A percentile compares a stretch with the other conserved stretches of the same genome.
phyloP scores from a whole-genome alignment of 2,797 vertebrate genomes.

The Macrochelys suwanniensis region DNA sequence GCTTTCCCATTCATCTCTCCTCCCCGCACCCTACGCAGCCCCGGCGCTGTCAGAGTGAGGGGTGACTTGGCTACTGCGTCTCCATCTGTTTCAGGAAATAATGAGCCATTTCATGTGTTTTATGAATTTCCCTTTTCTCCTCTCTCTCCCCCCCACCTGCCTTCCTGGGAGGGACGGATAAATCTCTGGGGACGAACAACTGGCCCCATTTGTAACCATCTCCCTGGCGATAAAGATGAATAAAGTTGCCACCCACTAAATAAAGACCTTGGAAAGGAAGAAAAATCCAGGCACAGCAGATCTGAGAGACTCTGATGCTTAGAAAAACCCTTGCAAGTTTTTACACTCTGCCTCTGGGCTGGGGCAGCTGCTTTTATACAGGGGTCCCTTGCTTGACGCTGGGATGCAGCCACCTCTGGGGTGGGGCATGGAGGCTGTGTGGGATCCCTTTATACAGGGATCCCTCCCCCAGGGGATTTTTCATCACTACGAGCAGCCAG shows the following conservation, averaged over 20 bases:
- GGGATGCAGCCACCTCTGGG: not conserved
- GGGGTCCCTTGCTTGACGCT: not conserved
- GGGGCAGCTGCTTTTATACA: not conserved
- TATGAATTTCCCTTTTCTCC: not conserved
- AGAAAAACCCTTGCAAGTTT: not conserved
- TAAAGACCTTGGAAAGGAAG: not conserved
- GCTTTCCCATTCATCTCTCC: not conserved
- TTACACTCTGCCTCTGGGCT: not conserved
- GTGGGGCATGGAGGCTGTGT: not conserved
- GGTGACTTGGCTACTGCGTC: not conserved
- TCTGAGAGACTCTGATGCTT: not conserved
- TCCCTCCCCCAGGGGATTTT: not conserved
- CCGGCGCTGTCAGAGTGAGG: not conserved
- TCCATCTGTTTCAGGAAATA: not conserved
- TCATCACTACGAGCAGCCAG: not conserved
- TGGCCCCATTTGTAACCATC: not conserved
- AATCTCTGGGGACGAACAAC: not conserved
- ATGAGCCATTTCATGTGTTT: not conserved
- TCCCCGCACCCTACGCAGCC: not conserved
- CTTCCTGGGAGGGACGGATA: not conserved
- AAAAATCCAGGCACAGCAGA: not conserved
- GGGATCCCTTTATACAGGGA: not conserved
- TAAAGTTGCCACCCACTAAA: not conserved
- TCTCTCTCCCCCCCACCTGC: not conserved
- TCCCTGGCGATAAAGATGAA: not conserved